A percentile compares a stretch with the other conserved stretches of the same genome.
Evolutionary conservation across 2,888 invertebrate genomes (phyloP).

Genomic region (Entomobrya multifasciata): DNA sequence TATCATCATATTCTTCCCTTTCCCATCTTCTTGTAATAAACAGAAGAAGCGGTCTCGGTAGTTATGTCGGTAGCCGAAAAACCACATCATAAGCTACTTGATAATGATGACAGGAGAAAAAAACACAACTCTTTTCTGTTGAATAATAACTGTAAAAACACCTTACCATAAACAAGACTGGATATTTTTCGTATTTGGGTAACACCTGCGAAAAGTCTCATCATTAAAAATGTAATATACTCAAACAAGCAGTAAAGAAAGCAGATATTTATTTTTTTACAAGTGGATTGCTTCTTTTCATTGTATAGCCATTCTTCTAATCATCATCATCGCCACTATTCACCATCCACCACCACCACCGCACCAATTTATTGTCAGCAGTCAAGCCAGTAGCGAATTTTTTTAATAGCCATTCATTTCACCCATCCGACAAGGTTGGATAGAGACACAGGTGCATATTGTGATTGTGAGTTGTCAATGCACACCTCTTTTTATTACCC

Average conservation of each 20-base stretch:
- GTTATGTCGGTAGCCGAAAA: constrained; percentile 58
- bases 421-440: constrained; percentile 51
- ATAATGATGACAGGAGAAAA: constrained; percentile 59
- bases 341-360: too few relatives aligned
- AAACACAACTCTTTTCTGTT: constrained; percentile 41
- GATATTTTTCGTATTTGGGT: too few relatives aligned
- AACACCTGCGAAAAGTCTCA: constrained; percentile 60
- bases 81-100: constrained; percentile 66
- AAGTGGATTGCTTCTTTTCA: not conserved
- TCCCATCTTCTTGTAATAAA: too few relatives aligned
- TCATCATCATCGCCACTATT: not conserved
- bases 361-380: constrained; percentile 53
- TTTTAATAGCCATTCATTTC: constrained; percentile 44
- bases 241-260: too few relatives aligned
- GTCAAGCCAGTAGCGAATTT: too few relatives aligned
- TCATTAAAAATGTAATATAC: too few relatives aligned
- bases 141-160: too few relatives aligned
- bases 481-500: constrained; percentile 20
- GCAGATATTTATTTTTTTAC: not conserved
- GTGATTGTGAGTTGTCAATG: too few relatives aligned
- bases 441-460: not conserved
- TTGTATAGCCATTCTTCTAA: not conserved
- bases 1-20: too few relatives aligned
- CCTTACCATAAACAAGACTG: too few relatives aligned
- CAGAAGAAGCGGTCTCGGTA: constrained; percentile 52